phyloP scores from a whole-genome alignment of 1,140 invertebrate species.

The Pogonomyrmex californicus region DNA sequence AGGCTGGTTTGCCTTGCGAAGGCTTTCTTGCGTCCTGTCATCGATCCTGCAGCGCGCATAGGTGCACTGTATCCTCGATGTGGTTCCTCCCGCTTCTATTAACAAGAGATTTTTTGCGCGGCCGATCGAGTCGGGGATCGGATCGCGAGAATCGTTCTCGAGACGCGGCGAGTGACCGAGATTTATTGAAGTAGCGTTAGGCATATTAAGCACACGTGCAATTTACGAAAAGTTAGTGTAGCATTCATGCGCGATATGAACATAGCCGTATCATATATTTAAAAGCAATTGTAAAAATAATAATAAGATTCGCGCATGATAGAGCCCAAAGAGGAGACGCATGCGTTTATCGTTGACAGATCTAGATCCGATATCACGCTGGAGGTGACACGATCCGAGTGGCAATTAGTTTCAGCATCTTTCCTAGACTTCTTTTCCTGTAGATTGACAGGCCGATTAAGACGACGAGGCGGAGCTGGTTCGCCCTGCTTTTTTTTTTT shows the following conservation, averaged over 20 bases:
- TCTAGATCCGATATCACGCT: background rate
- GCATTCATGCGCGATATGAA: background rate
- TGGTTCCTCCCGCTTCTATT: slow-evolving; percentile 20
- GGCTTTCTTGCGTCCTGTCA: slow-evolving; percentile 78
- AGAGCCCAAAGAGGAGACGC: background rate
- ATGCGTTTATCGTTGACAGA: background rate
- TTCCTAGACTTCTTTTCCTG: background rate
- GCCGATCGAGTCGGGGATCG: slow-evolving; percentile 13
- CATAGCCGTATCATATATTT: background rate
- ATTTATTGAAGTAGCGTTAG: background rate
- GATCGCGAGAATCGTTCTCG: background rate
- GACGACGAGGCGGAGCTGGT: background rate
- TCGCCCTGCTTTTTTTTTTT: slow-evolving; percentile 22
- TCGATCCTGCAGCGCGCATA: slow-evolving; percentile 53
- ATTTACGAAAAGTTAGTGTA: background rate
- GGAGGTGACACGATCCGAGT: background rate
- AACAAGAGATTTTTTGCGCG: slow-evolving; percentile 11
- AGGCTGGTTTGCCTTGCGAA: slow-evolving; percentile 83
- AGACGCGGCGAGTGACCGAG: slow-evolving; percentile 20
- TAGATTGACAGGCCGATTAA: slow-evolving; percentile 35
- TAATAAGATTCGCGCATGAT: background rate
- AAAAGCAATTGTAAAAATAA: slow-evolving; percentile 20
- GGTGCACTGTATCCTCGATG: slow-evolving; percentile 32
- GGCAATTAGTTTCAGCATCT: background rate
- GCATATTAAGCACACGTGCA: background rate